A percentile compares a stretch with the other conserved stretches of the same genome.
phyloP scores from a whole-genome alignment of 2,113 vertebrate species.

The Chrysemys picta region DNA sequence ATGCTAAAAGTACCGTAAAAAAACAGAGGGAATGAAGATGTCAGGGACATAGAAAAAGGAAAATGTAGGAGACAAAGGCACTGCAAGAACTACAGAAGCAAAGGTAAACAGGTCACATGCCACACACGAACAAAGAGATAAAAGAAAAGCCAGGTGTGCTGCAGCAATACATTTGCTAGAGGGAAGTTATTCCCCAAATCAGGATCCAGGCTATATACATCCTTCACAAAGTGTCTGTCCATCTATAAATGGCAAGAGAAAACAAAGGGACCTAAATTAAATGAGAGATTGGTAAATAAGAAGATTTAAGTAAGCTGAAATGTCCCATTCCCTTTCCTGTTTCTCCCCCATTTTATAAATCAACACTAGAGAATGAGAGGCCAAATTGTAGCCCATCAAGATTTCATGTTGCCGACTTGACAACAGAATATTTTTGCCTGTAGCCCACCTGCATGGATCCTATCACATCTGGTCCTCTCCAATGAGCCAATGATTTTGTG shows the following conservation, averaged over 20 bases:
- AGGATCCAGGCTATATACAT: constrained; percentile 10
- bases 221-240: neutral
- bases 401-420: neutral
- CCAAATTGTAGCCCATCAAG: neutral
- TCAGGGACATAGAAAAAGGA: fast-evolving
- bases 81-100: neutral
- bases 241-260: neutral
- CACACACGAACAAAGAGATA: constrained; percentile 34
- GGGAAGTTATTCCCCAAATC: neutral
- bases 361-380: neutral
- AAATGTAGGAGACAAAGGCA: fast-evolving
- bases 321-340: neutral
- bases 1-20: neutral
- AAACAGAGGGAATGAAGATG: neutral
- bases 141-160: constrained; percentile 35
- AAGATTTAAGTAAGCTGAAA: neutral
- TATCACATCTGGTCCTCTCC: neutral
- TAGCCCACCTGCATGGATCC: neutral
- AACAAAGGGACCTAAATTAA: neutral
- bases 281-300: neutral
- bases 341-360: neutral
- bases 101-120: constrained; percentile 33
- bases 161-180: constrained; percentile 13
- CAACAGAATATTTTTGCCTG: neutral
- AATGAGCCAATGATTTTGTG: neutral